Conservation (phyloP, 2,797 vertebrate genomes). For the Onychomys leucogaster region DNA sequence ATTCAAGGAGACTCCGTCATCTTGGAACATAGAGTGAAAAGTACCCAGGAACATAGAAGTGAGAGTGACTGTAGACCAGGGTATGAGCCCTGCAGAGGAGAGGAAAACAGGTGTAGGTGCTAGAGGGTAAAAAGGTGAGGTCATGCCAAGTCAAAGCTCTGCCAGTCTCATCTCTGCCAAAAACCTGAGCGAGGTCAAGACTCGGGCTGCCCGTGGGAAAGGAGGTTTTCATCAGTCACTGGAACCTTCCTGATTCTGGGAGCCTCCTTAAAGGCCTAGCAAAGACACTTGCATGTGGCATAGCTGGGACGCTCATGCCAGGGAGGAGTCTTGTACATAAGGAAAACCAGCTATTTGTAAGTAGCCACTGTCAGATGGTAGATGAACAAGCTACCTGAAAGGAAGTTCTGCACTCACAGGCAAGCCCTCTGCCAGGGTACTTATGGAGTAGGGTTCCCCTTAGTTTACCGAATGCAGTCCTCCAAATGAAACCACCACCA, state of each 20-base stretch:
- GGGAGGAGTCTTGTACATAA: neutral
- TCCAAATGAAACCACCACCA: neutral
- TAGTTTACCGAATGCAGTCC: neutral
- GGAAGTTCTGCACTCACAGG: neutral
- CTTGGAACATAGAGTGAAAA: neutral
- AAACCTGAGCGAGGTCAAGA: neutral
- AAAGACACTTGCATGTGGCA: neutral
- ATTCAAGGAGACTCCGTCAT: rapidly evolving
- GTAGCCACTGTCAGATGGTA: neutral
- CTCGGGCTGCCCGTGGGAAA: conserved; percentile 18
- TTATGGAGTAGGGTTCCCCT: neutral
- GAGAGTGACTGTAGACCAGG: neutral
- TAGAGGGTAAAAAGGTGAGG: rapidly evolving
- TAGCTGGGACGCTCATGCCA: neutral
- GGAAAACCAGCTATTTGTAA: neutral
- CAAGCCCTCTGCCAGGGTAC: neutral
- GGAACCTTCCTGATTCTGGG: neutral
- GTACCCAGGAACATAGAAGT: too few relatives aligned
- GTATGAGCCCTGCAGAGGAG: neutral
- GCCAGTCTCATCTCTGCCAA: neutral
- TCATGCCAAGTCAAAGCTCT: neutral
- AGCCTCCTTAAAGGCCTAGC: neutral
- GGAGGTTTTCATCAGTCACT: neutral
- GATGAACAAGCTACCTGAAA: neutral
- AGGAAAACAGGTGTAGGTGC: neutral